Evolutionary conservation across 2,888 invertebrate genomes (phyloP).

Genomic region (Brachyopa scutellaris): DNA sequence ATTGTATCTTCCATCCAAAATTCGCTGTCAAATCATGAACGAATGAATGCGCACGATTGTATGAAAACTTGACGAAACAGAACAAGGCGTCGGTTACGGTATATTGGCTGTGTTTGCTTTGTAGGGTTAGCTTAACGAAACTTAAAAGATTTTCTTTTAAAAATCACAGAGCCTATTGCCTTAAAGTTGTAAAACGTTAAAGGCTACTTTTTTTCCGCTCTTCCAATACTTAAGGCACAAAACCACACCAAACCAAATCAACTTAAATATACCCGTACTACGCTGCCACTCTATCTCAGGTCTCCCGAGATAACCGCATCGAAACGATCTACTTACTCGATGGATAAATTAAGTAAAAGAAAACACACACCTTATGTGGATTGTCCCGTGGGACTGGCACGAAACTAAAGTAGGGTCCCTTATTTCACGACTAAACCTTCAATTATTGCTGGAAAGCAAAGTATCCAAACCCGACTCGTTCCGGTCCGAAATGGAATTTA

Average conservation of each 20-base stretch:
- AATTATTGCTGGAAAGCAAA: constrained; percentile 4
- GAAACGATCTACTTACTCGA: constrained; percentile 10
- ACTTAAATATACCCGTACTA: not conserved
- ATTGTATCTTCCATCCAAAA: no score
- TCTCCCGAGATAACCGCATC: not conserved
- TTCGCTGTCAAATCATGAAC: no score
- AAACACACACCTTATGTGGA: constrained; percentile 32
- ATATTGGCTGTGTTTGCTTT: no score
- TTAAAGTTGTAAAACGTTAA: no score
- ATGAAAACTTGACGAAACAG: no score
- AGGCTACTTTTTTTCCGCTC: no score
- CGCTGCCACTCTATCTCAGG: not conserved
- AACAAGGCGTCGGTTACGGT: no score
- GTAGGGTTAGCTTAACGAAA: no score
- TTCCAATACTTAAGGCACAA: no score
- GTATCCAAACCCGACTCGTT: constrained; percentile 11
- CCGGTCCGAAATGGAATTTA: constrained; percentile 61
- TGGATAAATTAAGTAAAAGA: constrained; percentile 36
- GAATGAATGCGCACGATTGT: no score
- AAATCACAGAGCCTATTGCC: no score
- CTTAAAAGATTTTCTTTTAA: no score
- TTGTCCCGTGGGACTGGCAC: constrained; percentile 14
- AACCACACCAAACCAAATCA: not conserved
- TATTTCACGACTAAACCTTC: constrained; percentile 47
- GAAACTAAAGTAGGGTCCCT: constrained; percentile 6